Conservation (phyloP, 2,797 vertebrate species). For the Spinus pinus region DNA sequence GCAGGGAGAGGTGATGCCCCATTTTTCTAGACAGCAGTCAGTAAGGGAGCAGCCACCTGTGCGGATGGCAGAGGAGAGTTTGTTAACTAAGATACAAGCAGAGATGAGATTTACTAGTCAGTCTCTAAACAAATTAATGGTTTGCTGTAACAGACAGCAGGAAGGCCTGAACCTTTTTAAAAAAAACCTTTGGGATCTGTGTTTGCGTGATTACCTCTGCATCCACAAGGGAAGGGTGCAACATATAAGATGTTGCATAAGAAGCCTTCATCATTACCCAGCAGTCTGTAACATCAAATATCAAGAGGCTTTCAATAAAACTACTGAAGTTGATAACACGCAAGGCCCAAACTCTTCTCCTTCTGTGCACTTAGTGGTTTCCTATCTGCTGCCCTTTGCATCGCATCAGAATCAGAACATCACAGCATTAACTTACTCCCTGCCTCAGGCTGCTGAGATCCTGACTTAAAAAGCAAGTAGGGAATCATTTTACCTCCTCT, state of each 20-base stretch:
- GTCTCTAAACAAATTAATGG: neutral
- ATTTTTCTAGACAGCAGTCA: neutral
- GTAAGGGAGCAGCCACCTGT: neutral
- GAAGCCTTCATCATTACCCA: neutral
- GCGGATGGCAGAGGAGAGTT: neutral
- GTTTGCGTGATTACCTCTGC: accelerated
- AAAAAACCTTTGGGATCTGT: neutral
- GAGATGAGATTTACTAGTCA: neutral
- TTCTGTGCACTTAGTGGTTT: neutral
- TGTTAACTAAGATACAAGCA: neutral
- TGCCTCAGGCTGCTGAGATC: neutral
- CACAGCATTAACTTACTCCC: neutral
- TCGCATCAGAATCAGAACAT: neutral
- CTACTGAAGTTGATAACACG: neutral
- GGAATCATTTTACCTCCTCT: neutral
- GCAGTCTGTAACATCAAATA: neutral
- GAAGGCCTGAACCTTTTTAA: neutral
- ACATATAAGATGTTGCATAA: neutral
- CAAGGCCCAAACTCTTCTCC: neutral
- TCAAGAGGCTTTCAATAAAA: neutral
- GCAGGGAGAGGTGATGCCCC: neutral
- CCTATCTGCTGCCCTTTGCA: neutral
- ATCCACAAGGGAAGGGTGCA: accelerated
- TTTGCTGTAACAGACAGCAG: neutral
- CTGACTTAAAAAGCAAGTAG: neutral